A percentile compares a stretch with the other conserved stretches of the same genome.
Evolutionary conservation across 1,140 invertebrate genomes (phyloP).

Genomic region (Probaryconus sp.): DNA sequence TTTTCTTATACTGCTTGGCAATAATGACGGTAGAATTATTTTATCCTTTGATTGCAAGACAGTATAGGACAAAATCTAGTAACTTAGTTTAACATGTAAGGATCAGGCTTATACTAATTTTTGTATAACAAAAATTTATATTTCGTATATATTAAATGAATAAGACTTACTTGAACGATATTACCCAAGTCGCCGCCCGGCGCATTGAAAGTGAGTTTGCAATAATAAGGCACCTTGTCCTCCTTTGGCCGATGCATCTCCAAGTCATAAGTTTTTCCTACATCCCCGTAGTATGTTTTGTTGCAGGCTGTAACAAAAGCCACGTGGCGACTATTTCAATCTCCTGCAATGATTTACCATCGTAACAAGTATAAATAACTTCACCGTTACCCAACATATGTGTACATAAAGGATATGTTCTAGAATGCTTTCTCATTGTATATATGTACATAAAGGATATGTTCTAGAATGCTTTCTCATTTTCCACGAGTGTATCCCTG

Average conservation of each 20-base stretch:
- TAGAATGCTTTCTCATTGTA: slow-evolving; percentile 39
- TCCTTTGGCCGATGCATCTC: slow-evolving; percentile 89
- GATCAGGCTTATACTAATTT: too few relatives aligned
- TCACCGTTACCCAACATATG: slow-evolving; percentile 6
- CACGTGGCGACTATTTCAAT: slow-evolving; percentile 47
- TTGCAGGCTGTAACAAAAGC: slow-evolving; percentile 86
- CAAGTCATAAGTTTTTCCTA: slow-evolving; percentile 88
- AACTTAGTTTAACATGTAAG: too few relatives aligned
- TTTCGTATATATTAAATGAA: not conserved
- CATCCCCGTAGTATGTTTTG: slow-evolving; percentile 90
- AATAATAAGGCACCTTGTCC: slow-evolving; percentile 90
- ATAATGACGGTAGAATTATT: too few relatives aligned
- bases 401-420: slow-evolving; percentile 14
- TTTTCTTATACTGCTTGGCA: too few relatives aligned
- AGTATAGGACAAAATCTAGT: too few relatives aligned
- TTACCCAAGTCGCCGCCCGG: slow-evolving; percentile 89
- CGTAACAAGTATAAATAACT: slow-evolving; percentile 36
- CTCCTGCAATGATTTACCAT: slow-evolving; percentile 48
- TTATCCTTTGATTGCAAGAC: too few relatives aligned
- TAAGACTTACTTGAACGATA: slow-evolving; percentile 85
- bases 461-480: slow-evolving; percentile 40
- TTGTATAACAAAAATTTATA: slow-evolving; percentile 7
- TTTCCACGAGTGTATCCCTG: slow-evolving; percentile 28
- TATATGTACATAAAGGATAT: slow-evolving; percentile 14
- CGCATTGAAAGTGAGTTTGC: slow-evolving; percentile 90